Evolutionary conservation across 2,888 invertebrate species (phyloP).

Genomic region (Caenorhabditis angaria): DNA sequence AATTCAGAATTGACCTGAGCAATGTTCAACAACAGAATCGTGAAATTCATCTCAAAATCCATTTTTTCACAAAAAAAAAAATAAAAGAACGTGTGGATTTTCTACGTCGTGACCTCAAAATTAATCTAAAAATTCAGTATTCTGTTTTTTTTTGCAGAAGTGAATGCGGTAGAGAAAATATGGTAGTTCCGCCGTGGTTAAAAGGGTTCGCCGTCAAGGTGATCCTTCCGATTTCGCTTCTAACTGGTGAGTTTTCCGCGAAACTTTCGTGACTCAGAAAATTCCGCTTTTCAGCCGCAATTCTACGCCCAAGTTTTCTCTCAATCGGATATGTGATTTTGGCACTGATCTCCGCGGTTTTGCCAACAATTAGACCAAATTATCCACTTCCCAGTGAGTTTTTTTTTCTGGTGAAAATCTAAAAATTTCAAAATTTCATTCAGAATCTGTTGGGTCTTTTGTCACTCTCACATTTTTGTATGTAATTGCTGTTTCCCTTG

Average conservation of each 20-base stretch:
- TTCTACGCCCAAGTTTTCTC: constrained; percentile 65
- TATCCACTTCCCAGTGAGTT: constrained; percentile 56
- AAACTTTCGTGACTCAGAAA: neutral
- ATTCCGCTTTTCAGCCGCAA: constrained; percentile 50
- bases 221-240: constrained; percentile 48
- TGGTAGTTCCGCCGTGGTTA: constrained; percentile 42
- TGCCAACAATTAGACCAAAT: constrained; percentile 54
- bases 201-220: constrained; percentile 37
- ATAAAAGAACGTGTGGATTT: too few species aligned
- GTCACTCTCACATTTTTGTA: constrained; percentile 32
- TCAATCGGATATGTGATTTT: constrained; percentile 65
- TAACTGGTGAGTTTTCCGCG: constrained; percentile 38
- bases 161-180: constrained; percentile 7
- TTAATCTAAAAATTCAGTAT: too few species aligned
- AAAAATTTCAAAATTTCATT: constrained; percentile 1
- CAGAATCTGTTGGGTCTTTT: constrained; percentile 30
- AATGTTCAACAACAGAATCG: too few species aligned
- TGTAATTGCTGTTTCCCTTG: constrained; percentile 42
- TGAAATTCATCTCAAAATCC: too few species aligned
- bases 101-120: too few species aligned
- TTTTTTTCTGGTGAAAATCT: neutral
- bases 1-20: too few species aligned
- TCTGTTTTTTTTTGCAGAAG: too few species aligned
- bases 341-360: constrained; percentile 58
- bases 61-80: too few species aligned